phyloP scores from a whole-genome alignment of 2,113 vertebrate genomes.

The Struthio camelus region DNA sequence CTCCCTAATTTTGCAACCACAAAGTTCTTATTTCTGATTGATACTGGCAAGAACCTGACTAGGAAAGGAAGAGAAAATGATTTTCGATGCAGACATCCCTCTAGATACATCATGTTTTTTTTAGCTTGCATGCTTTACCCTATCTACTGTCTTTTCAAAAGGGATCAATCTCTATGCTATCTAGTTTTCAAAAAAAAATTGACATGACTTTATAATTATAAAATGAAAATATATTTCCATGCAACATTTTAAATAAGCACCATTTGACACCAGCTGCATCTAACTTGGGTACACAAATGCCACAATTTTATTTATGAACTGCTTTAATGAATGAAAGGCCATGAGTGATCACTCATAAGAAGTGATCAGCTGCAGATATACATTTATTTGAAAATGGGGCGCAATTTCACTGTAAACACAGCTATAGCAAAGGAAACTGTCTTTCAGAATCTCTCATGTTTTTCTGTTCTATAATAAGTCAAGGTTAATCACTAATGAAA shows the following conservation, averaged over 20 bases:
- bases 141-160: neutral
- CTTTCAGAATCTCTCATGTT: neutral
- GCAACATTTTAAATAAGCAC: neutral
- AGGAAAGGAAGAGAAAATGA: neutral
- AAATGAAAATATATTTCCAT: neutral
- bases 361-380: neutral
- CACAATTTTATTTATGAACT: slow-evolving; percentile 1
- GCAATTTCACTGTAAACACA: neutral
- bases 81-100: neutral
- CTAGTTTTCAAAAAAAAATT: neutral
- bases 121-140: neutral
- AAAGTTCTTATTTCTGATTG: neutral
- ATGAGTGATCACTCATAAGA: neutral
- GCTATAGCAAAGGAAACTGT: neutral
- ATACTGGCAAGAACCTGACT: neutral
- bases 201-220: neutral
- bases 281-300: neutral
- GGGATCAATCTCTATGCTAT: neutral
- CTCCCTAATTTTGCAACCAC: neutral
- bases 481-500: slow-evolving; percentile 35
- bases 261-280: neutral
- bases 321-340: neutral
- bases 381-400: neutral
- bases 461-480: slow-evolving; percentile 28
- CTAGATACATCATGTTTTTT: neutral